Percentiles rank a stretch among this genome's conserved stretches.
Conservation (phyloP, 2,888 invertebrate species). For the Exephanes ischioxanthus region DNA sequence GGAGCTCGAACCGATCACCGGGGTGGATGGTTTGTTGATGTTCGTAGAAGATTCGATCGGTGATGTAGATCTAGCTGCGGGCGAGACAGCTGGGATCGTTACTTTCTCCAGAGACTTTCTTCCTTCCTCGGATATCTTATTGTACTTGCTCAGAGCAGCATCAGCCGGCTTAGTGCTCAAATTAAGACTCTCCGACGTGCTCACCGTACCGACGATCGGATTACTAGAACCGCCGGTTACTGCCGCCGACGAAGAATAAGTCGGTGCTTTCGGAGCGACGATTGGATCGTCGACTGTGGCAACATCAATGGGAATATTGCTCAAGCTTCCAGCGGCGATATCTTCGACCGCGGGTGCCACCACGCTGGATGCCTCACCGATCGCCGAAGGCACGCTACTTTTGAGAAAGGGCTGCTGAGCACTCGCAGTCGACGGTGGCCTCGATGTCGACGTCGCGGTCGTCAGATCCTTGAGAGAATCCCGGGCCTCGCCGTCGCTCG, state of each 20-base stretch:
- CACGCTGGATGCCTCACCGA: conserved; percentile 74
- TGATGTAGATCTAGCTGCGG: conserved; percentile 45
- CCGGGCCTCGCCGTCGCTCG: conserved; percentile 74
- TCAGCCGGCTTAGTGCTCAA: conserved; percentile 85
- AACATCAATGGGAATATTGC: conserved; percentile 49
- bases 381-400: conserved; percentile 74
- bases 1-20: conserved; percentile 80
- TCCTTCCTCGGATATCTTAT: conserved; percentile 71
- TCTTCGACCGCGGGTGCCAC: conserved; percentile 79
- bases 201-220: conserved; percentile 70
- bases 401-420: conserved; percentile 72
- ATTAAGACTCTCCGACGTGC: conserved; percentile 84
- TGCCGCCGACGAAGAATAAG: conserved; percentile 69
- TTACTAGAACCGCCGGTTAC: conserved; percentile 42
- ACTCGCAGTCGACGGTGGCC: conserved; percentile 42
- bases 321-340: conserved; percentile 22
- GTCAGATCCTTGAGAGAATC: conserved; percentile 77
- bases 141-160: conserved; percentile 82
- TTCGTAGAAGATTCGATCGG: conserved; percentile 79
- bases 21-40: conserved; percentile 79
- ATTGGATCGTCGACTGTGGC: conserved; percentile 43
- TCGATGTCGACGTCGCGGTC: conserved; percentile 23
- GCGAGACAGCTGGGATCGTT: conserved; percentile 57
- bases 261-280: conserved; percentile 68
- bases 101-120: conserved; percentile 70